A percentile compares a stretch with the other conserved stretches of the same genome.
Evolutionary conservation across 2,888 invertebrate species (phyloP).

Genomic region (Tenthredo amoena): DNA sequence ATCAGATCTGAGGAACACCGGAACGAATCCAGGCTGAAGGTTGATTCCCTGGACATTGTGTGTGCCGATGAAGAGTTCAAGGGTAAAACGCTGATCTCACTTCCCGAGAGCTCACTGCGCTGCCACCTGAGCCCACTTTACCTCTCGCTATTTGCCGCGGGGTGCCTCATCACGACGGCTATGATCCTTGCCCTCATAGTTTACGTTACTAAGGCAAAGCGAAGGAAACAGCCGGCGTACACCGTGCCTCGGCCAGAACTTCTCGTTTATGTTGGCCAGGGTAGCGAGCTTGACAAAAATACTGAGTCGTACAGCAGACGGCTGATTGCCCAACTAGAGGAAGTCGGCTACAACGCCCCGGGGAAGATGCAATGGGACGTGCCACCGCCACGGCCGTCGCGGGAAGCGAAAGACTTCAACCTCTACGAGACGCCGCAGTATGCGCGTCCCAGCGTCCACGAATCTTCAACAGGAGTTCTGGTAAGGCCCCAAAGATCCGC

Average conservation of each 20-base stretch:
- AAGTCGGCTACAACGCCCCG: constrained; percentile 72
- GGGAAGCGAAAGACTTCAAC: constrained; percentile 64
- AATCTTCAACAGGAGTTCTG: constrained; percentile 43
- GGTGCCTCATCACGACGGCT: constrained; percentile 73
- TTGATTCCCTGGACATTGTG: constrained; percentile 73
- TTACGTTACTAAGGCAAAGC: constrained; percentile 70
- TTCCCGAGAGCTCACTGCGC: constrained; percentile 72
- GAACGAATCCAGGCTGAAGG: constrained; percentile 72
- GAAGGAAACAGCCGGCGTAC: constrained; percentile 72
- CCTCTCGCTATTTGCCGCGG: constrained; percentile 74
- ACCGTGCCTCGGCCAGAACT: constrained; percentile 73
- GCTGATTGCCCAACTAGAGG: constrained; percentile 71
- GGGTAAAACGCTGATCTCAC: constrained; percentile 72
- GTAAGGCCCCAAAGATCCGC: constrained; percentile 17
- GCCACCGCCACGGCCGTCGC: constrained; percentile 53
- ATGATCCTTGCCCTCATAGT: constrained; percentile 74
- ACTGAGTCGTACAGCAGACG: constrained; percentile 72
- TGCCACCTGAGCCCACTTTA: constrained; percentile 74
- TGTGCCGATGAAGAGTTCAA: constrained; percentile 75
- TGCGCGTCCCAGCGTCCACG: constrained; percentile 58
- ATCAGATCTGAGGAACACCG: constrained; percentile 76
- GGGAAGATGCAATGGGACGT: constrained; percentile 53
- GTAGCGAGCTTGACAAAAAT: constrained; percentile 69
- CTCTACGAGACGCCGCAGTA: constrained; percentile 73
- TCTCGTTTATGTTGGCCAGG: constrained; percentile 74